Base-by-base conservation (phyloP, 2,888 invertebrate genomes). In the Lutraria lutraria region DNA sequence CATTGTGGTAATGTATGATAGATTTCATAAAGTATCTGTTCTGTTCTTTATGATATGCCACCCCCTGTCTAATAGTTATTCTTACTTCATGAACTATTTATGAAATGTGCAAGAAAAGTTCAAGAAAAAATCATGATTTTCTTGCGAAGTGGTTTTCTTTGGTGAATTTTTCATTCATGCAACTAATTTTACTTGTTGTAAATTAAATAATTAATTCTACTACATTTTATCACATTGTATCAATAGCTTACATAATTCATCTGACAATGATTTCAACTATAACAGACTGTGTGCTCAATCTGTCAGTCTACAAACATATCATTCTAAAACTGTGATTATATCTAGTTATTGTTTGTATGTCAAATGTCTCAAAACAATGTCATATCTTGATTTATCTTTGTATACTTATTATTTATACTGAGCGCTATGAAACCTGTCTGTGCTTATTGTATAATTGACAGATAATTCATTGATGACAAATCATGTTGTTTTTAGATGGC, bases 281-380 rank as follows among this genome's bases (percentile, higher is more conserved):
- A 21, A n/a, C n/a, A 60, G 21, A 60, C n/a, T 68, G 25, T 68
- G 63, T 68, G 25, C n/a, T n/a, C 63, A n/a, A 25, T 12, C 63
- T 68, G 63, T 68, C 63, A 68, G 63, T n/a, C 25, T n/a, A 25
- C 25, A 68, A n/a, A n/a, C n/a, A 21, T 68, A 68, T 68, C 21
- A 68, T n/a, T 76, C 16, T 76, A 76, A 76, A 31, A 15, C 13
- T 76, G 76, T 85, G 85, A 85, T 85, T 80, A 85, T 85, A 60
- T 85, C 85, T 79, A 80, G 53, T 85, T 60, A 85, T 85, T 85
- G 85, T 85, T 79, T 76, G 43, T 31, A 34, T 79, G 85, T 85
- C 85, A 85, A 34, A 79, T n/a, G 79, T 76, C 25, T 80, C 16
- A 29, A 79, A 80, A 85, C 60, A 85, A 60, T 85, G 85, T 85